Evolutionary conservation across 2,888 invertebrate species (phyloP).

Genomic region (Syrista parreyssii): DNA sequence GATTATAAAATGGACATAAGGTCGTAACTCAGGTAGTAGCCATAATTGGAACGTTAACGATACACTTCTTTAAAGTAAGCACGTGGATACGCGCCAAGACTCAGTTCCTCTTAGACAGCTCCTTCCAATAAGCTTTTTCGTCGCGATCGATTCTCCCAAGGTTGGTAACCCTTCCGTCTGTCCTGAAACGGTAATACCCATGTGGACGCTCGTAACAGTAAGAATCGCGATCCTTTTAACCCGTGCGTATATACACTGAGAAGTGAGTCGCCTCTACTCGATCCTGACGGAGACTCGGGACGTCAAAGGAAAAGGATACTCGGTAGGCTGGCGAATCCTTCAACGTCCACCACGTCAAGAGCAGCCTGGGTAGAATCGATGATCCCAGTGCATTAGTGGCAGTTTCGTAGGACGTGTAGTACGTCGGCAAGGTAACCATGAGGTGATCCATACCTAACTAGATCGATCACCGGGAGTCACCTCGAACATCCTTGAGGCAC

Average conservation of each 20-base stretch:
- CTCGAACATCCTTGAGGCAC: neutral
- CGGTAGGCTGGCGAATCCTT: neutral
- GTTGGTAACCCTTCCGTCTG: neutral
- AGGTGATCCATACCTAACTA: neutral
- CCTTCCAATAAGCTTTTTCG: neutral
- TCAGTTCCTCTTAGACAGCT: neutral
- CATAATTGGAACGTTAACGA: neutral
- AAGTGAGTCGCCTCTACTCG: neutral
- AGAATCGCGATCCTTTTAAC: neutral
- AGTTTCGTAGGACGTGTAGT: neutral
- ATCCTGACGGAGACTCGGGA: neutral
- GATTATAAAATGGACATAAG: neutral
- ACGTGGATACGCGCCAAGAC: neutral
- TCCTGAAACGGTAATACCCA: neutral
- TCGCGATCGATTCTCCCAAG: neutral
- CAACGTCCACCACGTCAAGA: neutral
- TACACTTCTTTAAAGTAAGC: neutral
- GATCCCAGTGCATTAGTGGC: neutral
- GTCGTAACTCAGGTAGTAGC: neutral
- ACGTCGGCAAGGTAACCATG: neutral
- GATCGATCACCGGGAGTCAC: neutral
- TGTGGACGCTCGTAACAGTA: neutral
- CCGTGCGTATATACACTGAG: neutral
- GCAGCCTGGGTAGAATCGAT: neutral
- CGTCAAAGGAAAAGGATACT: neutral